Evolutionary conservation across 2,113 vertebrate genomes (phyloP), one percentile per base, ranked within the genome.

Genomic region (Paratilapia polleni): DNA sequence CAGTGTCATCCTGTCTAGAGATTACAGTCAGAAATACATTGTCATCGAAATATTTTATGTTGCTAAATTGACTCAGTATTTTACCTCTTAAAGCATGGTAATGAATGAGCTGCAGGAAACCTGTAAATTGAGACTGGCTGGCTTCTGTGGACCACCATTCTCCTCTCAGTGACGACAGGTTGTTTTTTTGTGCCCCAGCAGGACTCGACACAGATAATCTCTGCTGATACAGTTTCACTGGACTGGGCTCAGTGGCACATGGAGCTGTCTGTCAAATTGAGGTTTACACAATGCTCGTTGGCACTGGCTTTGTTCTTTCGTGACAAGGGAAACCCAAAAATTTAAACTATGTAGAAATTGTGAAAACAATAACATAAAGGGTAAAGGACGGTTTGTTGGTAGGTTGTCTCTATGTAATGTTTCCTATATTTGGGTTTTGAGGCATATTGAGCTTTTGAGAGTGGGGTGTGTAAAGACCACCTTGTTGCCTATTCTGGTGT

Each of bases 221-320:
- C 43, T 43, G 80, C 90, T 11, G 68, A 60, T 93, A 84, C 81
- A 85, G 93, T 93, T 91, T 94, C 93, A 94, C 84, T 60, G 89
- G 91, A 90, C 43, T 89, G 83, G 15, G 78, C 91, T 89, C 77
- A 14, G 78, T 49, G 5, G 28, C 95, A 95, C 90, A 93, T 95
- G 95, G 88, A 81, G 62, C 91, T 94, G 95, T 95, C 95, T 11
- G 8, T 95, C 94, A 95, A 92, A 89, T 22, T 8, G 49, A 86
- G 59, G 49, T 19, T n/a, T 60, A 66, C 85, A 91, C 90, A 93
- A 87, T 83, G 80, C 68, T 52, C 64, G 54, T 13, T 60, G 75
- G 31, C 57, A 47, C 74, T 49, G 83, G 76, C 78, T 91, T 91
- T 91, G 70, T 86, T 81, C 66, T 64, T 61, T 82, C 34, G 70